Evolutionary conservation across 1,140 invertebrate species (phyloP).

Genomic region (Andricus grossulariae): DNA sequence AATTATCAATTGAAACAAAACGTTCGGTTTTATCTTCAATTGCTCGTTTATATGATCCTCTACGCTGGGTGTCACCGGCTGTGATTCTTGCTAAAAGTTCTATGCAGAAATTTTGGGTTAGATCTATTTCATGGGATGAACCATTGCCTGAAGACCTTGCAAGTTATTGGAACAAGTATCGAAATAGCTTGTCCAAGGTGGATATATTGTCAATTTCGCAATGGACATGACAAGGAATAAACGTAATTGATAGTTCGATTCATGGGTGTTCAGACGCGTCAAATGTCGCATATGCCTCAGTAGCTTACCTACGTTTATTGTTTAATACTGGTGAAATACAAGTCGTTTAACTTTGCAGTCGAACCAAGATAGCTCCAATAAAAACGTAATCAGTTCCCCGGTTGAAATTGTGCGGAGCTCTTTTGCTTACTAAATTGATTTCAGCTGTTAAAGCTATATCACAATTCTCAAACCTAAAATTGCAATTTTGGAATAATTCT

Average conservation of each 20-base stretch:
- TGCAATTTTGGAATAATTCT: conserved; percentile 54
- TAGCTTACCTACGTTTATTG: too few species aligned
- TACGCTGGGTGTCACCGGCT: background rate
- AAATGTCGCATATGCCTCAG: too few species aligned
- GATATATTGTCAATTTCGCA: background rate
- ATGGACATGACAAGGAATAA: background rate
- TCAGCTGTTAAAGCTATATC: conserved; percentile 21
- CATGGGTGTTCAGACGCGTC: conserved; percentile 29
- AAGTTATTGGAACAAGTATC: background rate
- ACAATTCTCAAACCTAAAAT: background rate
- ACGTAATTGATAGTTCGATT: conserved; percentile 24
- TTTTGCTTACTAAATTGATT: conserved; percentile 51
- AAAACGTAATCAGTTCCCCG: conserved; percentile 55
- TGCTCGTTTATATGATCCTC: background rate
- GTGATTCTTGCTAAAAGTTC: background rate
- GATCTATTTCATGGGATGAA: conserved; percentile 1
- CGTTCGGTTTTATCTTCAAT: conserved; percentile 18
- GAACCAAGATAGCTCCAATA: conserved; percentile 45
- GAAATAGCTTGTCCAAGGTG: background rate
- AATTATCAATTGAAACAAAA: conserved; percentile 5
- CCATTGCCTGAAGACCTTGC: background rate
- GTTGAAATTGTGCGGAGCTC: conserved; percentile 64
- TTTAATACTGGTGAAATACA: background rate
- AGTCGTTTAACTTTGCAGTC: conserved; percentile 32
- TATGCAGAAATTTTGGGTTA: conserved; percentile 24